Percentiles rank a stretch among this genome's conserved stretches.
These are phyloP conservation scores for Alentia gelatinosa DNA, from an alignment of 2,888 invertebrate genomes.

Conservation along the genomic window DNA sequence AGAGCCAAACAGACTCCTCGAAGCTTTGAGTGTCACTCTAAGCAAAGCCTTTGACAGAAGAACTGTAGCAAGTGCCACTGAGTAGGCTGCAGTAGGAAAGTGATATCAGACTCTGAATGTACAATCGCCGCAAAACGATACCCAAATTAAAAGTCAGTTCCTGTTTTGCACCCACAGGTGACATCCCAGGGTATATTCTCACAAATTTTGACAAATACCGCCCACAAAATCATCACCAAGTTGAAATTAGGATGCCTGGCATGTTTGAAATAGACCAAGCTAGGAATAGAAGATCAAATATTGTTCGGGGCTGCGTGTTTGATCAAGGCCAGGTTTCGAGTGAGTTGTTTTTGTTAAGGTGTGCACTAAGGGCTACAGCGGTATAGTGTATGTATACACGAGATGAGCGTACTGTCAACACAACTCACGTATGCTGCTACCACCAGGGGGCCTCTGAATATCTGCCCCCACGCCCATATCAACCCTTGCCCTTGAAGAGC, in stretches of 20 bases:
- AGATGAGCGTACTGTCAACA: not conserved
- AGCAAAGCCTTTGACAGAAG: not conserved
- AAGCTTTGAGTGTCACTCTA: not conserved
- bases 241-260: slow-evolving; percentile 18
- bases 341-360: slow-evolving; percentile 29
- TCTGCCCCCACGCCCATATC: not conserved
- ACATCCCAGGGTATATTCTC: not conserved
- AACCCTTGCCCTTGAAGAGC: not conserved
- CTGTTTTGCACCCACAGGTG: not conserved
- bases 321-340: slow-evolving; percentile 27
- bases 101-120: not conserved
- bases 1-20: not conserved
- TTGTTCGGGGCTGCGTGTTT: not conserved
- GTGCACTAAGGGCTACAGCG: slow-evolving; percentile 18
- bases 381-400: slow-evolving; percentile 24
- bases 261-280: slow-evolving; percentile 20
- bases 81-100: too few relatives aligned
- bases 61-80: not conserved
- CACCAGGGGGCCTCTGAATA: not conserved
- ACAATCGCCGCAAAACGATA: not conserved
- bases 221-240: slow-evolving; percentile 14
- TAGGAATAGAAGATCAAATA: not conserved
- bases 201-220: slow-evolving; percentile 4
- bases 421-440: not conserved
- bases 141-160: not conserved